Evolutionary conservation across 1,140 invertebrate genomes (phyloP).

Genomic region (Euura lappo): DNA sequence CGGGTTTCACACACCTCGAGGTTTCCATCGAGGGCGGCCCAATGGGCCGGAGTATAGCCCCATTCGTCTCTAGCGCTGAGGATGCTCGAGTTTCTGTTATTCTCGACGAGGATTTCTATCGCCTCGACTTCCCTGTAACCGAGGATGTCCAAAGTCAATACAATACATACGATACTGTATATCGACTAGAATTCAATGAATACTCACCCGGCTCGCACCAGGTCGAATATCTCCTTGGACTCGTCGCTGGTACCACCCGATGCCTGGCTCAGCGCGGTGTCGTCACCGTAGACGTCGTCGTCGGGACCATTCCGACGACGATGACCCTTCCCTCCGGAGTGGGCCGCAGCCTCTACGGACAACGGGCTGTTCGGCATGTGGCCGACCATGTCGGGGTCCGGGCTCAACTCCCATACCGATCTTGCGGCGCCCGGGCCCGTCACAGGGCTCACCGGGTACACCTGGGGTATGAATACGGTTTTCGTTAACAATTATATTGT

Average conservation of each 20-base stretch:
- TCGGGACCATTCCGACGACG: conserved; percentile 45
- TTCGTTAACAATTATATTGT: not conserved
- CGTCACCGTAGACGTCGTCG: conserved; percentile 53
- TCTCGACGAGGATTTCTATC: conserved; percentile 79
- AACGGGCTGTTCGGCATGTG: conserved; percentile 68
- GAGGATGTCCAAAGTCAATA: conserved; percentile 71
- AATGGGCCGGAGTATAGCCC: conserved; percentile 91
- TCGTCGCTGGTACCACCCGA: conserved; percentile 41
- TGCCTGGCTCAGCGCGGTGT: conserved; percentile 43
- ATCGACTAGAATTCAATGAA: conserved; percentile 75
- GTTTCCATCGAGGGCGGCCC: conserved; percentile 88
- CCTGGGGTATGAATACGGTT: conserved; percentile 32
- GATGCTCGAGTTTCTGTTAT: conserved; percentile 70
- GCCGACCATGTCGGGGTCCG: conserved; percentile 61
- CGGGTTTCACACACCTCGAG: conserved; percentile 63
- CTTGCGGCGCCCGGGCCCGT: conserved; percentile 83
- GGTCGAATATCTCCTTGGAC: conserved; percentile 52
- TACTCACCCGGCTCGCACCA: conserved; percentile 52
- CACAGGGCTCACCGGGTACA: conserved; percentile 59
- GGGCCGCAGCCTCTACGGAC: conserved; percentile 65
- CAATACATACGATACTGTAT: conserved; percentile 81
- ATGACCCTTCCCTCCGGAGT: conserved; percentile 36
- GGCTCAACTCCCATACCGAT: conserved; percentile 80
- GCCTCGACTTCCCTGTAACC: conserved; percentile 73
- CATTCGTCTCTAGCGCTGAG: conserved; percentile 83